Conservation (phyloP, 2,888 invertebrate species). For the Hipparchia sbordonii region DNA sequence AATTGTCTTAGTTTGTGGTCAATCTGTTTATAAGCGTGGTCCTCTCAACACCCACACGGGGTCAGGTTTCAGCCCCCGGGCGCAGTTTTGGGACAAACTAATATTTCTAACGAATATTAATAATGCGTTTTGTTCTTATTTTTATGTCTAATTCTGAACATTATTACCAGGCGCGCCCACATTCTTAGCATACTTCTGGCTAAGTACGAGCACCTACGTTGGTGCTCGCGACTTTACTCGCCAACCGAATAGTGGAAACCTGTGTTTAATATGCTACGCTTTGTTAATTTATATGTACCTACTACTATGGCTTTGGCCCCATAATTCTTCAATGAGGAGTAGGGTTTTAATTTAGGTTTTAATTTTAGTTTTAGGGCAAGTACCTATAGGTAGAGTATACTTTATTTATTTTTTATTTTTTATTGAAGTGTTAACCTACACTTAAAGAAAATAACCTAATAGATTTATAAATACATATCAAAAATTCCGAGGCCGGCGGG, state of each 20-base stretch:
- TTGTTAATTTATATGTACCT: no score
- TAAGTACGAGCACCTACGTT: constrained; percentile 23
- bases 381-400: no score
- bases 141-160: constrained; percentile 62
- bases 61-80: constrained; percentile 78
- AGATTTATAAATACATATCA: no score
- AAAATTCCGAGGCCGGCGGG: no score
- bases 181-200: constrained; percentile 55
- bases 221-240: background rate
- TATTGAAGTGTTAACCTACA: no score
- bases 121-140: constrained; percentile 74
- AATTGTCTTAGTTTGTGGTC: background rate
- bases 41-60: constrained; percentile 74
- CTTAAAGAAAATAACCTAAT: no score
- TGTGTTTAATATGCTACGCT: background rate
- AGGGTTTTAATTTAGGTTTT: no score
- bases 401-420: no score
- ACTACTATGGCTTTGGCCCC: no score
- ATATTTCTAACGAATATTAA: constrained; percentile 83
- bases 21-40: constrained; percentile 48
- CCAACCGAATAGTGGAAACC: background rate
- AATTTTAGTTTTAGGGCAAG: no score
- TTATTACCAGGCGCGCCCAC: constrained; percentile 57
- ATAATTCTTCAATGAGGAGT: no score
- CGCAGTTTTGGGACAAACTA: constrained; percentile 81